These are phyloP conservation scores for Manacus vitellinus DNA, from an alignment of 2,113 vertebrate species.

Conservation along the genomic window DNA sequence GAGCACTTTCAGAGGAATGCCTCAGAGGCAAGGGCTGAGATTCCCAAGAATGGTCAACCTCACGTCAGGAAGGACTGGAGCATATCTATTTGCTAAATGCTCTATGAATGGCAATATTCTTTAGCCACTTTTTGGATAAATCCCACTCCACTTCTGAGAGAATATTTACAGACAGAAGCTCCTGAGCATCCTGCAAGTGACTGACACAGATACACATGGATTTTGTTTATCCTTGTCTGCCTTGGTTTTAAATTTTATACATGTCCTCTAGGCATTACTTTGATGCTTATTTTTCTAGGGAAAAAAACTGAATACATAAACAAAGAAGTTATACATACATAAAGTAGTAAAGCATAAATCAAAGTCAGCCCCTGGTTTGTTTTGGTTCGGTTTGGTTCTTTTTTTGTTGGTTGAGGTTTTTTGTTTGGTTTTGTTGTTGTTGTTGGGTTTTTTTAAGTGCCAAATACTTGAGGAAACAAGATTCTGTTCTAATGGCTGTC, in stretches of 20 bases:
- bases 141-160: not conserved
- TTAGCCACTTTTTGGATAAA: conserved; percentile 3
- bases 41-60: not conserved
- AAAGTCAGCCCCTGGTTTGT: not conserved
- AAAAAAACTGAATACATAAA: conserved; percentile 53
- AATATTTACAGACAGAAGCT: conserved; percentile 50
- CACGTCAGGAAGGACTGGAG: not conserved
- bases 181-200: conserved; percentile 4
- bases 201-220: conserved; percentile 68
- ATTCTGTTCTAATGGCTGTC: conserved; percentile 60
- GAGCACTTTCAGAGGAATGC: not conserved
- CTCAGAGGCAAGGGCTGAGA: not conserved
- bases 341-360: conserved; percentile 65
- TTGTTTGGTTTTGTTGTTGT: too few species aligned
- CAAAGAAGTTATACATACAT: conserved; percentile 66
- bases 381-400: not conserved
- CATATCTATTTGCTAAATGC: not conserved
- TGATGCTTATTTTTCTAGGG: conserved; percentile 66
- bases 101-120: conserved; percentile 13
- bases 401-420: not conserved
- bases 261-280: conserved; percentile 72
- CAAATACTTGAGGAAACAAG: conserved; percentile 49
- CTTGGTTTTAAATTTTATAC: conserved; percentile 72
- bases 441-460: not conserved
- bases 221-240: conserved; percentile 72